phyloP scores from a whole-genome alignment of 2,797 vertebrate genomes.

The Buphagus erythrorhynchus region DNA sequence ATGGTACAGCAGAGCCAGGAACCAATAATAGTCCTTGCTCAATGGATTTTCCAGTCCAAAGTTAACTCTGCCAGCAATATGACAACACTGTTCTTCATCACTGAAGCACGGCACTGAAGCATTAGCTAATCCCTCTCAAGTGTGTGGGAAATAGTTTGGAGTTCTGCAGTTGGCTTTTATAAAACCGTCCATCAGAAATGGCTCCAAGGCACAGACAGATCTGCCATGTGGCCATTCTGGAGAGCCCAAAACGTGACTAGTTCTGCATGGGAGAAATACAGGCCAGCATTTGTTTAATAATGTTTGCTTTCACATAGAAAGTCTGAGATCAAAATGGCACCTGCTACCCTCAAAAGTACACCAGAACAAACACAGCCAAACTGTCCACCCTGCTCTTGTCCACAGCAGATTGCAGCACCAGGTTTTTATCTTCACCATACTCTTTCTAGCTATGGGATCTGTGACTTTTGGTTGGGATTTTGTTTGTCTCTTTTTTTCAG shows the following conservation, averaged over 20 bases:
- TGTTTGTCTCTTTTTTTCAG: background rate
- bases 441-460: background rate
- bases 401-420: background rate
- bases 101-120: background rate
- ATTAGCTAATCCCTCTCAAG: slow-evolving; percentile 7
- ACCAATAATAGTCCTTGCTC: background rate
- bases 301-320: background rate
- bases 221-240: background rate
- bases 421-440: background rate
- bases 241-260: background rate
- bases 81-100: background rate
- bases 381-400: background rate
- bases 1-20: background rate
- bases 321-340: background rate
- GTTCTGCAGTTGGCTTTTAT: background rate
- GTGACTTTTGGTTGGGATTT: background rate
- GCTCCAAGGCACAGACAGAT: background rate
- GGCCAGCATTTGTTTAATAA: background rate
- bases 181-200: background rate
- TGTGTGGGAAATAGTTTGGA: background rate
- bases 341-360: background rate
- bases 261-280: background rate
- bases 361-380: background rate
- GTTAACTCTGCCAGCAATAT: slow-evolving; percentile 4
- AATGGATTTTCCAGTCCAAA: background rate